phyloP scores from a whole-genome alignment of 2,113 vertebrate genomes.

The Callocephalon fimbriatum region DNA sequence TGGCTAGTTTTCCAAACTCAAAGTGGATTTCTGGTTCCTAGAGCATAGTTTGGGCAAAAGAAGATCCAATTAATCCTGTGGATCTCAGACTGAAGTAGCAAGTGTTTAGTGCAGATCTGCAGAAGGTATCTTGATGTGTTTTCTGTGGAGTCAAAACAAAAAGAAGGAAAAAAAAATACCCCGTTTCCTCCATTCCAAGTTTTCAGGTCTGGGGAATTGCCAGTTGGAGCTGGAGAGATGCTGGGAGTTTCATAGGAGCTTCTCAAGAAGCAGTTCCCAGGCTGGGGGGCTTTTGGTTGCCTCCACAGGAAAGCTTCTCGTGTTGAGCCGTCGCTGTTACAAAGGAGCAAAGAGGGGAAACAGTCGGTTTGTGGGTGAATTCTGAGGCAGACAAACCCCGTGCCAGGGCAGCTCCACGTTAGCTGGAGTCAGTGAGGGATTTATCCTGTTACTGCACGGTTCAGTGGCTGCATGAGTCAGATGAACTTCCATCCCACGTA shows the following conservation, averaged over 20 bases:
- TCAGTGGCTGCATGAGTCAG: not conserved
- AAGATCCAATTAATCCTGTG: not conserved
- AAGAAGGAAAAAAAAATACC: not conserved
- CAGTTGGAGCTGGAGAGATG: not conserved
- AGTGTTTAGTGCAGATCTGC: not conserved
- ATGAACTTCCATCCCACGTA: not conserved
- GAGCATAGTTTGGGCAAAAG: not conserved
- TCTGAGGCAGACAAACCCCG: not conserved
- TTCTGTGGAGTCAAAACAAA: not conserved
- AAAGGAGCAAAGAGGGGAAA: not conserved
- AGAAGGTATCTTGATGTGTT: not conserved
- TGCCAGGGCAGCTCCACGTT: not conserved
- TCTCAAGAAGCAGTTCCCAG: not conserved
- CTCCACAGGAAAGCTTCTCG: not conserved
- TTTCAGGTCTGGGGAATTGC: not conserved
- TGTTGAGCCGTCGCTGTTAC: not conserved
- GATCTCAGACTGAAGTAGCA: not conserved
- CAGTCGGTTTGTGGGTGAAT: fast-evolving
- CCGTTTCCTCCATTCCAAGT: not conserved
- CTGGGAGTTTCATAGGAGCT: not conserved
- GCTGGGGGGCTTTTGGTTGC: fast-evolving
- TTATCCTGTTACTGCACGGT: not conserved
- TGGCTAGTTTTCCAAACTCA: not conserved
- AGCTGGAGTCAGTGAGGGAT: not conserved
- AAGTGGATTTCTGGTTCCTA: not conserved